Evolutionary conservation across 2,113 vertebrate species (phyloP).

Genomic region (Tautogolabrus adspersus): DNA sequence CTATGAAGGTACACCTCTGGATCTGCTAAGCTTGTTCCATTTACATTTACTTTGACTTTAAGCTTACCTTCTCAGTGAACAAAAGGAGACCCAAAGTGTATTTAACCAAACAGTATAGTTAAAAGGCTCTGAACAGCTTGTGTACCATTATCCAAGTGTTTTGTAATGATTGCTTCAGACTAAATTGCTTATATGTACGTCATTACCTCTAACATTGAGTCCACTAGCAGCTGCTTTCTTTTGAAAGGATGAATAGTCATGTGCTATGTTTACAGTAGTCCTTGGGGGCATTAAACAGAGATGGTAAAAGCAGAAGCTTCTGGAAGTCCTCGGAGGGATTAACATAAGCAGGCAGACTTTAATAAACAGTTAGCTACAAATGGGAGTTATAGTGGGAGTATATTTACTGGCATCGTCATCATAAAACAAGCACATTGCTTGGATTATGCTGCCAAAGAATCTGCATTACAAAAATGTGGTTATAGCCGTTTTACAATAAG

Average conservation of each 20-base stretch:
- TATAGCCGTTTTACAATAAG: constrained; percentile 17
- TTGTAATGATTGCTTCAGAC: constrained; percentile 22
- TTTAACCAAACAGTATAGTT: constrained; percentile 17
- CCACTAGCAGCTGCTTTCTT: constrained; percentile 34
- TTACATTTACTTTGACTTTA: neutral
- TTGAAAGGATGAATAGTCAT: constrained; percentile 27
- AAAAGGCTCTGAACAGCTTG: constrained; percentile 29
- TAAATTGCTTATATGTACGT: constrained; percentile 22
- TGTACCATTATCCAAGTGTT: constrained; percentile 27
- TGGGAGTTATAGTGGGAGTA: neutral
- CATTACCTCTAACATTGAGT: constrained; percentile 37
- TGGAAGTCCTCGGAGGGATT: neutral
- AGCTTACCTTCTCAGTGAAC: neutral
- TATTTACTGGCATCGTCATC: constrained; percentile 20
- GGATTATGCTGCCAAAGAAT: constrained; percentile 1
- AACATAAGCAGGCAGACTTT: constrained; percentile 4
- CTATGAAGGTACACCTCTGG: too few species aligned
- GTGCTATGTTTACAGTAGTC: constrained; percentile 11
- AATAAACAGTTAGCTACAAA: constrained; percentile 13
- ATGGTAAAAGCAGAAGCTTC: neutral
- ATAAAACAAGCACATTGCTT: constrained; percentile 19
- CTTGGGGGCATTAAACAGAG: constrained; percentile 3
- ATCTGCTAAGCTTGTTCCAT: too few species aligned
- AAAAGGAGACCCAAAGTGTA: constrained; percentile 4
- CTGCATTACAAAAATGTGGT: constrained; percentile 11